Conservation (phyloP, 1,140 invertebrate genomes). For the Euwallacea similis region DNA sequence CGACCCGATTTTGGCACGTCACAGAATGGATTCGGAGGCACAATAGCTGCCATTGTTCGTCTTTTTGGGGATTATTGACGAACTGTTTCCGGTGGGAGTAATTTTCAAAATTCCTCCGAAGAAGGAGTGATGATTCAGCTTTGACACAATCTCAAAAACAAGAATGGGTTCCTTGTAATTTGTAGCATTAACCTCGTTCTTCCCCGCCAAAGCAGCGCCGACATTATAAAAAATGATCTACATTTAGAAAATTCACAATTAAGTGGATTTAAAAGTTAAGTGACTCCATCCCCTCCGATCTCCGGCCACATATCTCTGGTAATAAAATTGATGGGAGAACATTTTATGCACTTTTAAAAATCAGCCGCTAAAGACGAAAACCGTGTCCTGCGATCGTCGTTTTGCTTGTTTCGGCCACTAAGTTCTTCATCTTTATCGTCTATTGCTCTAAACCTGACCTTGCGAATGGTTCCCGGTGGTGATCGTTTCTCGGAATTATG, state of each 20-base stretch:
- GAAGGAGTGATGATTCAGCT: too few relatives aligned
- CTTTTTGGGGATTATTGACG: too few relatives aligned
- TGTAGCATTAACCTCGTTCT: too few relatives aligned
- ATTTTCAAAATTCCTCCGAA: too few relatives aligned
- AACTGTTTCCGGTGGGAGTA: too few relatives aligned
- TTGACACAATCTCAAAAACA: too few relatives aligned
- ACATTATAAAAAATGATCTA: background rate
- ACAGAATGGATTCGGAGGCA: slow-evolving; percentile 31
- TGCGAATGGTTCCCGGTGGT: slow-evolving; percentile 13
- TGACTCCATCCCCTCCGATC: slow-evolving; percentile 7
- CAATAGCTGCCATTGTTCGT: slow-evolving; percentile 9
- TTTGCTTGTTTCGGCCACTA: slow-evolving; percentile 38
- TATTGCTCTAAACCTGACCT: slow-evolving; percentile 38
- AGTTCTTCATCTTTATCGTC: slow-evolving; percentile 39
- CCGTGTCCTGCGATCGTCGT: slow-evolving; percentile 36
- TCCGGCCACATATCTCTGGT: slow-evolving; percentile 28
- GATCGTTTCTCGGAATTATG: slow-evolving; percentile 25
- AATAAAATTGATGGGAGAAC: slow-evolving; percentile 40
- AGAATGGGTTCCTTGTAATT: too few relatives aligned
- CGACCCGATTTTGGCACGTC: slow-evolving; percentile 38
- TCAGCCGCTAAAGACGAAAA: slow-evolving; percentile 41
- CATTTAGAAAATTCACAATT: slow-evolving; percentile 1
- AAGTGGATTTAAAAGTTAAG: slow-evolving; percentile 16
- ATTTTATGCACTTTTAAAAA: slow-evolving; percentile 40
- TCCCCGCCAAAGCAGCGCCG: too few relatives aligned